A percentile compares a stretch with the other conserved stretches of the same genome.
These are phyloP conservation scores for Thera britannica DNA, from an alignment of 2,888 invertebrate species.

Conservation along the genomic window DNA sequence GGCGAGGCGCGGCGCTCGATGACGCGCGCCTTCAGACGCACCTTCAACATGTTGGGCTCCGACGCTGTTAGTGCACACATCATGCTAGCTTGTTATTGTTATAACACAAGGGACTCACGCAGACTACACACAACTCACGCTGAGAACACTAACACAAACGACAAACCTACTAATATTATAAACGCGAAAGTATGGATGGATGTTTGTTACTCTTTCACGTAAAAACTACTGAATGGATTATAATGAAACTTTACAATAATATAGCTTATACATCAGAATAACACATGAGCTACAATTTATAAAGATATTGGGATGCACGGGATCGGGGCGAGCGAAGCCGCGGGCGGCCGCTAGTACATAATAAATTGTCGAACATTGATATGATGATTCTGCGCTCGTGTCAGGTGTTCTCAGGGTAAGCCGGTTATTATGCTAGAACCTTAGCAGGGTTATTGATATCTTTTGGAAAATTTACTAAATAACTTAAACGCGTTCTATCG, in stretches of 20 bases:
- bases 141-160: not conserved
- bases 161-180: too few species aligned
- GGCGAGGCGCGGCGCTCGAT: conserved; percentile 97
- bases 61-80: conserved; percentile 88
- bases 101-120: conserved; percentile 11
- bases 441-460: not conserved
- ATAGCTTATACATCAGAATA: too few species aligned
- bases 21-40: conserved; percentile 96
- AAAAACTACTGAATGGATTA: too few species aligned
- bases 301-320: too few species aligned
- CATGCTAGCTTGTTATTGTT: conserved; percentile 53
- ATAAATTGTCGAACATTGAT: too few species aligned
- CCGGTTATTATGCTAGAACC: not conserved
- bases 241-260: too few species aligned
- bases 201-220: too few species aligned
- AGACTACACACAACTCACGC: not conserved
- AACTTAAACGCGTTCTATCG: not conserved
- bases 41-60: conserved; percentile 98
- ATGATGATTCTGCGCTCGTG: too few species aligned
- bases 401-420: not conserved
- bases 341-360: too few species aligned
- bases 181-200: too few species aligned
- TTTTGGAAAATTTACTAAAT: not conserved
- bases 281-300: too few species aligned
- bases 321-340: too few species aligned